Percentiles rank a stretch among this genome's conserved stretches.
Conservation (phyloP, 2,888 invertebrate genomes). For the Tetramorium bicarinatum region DNA sequence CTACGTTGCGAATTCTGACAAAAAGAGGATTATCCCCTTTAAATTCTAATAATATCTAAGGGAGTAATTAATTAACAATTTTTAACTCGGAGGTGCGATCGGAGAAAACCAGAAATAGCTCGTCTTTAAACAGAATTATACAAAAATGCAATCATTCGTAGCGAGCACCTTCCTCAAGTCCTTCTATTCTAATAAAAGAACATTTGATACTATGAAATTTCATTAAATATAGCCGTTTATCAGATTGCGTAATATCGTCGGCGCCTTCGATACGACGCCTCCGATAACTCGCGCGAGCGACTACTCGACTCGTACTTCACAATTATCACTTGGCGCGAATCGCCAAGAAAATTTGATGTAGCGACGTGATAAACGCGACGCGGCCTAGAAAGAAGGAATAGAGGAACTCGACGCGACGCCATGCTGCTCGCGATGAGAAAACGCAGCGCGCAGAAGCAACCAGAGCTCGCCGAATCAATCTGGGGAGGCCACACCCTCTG, state of each 20-base stretch:
- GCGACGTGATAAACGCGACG: constrained; percentile 64
- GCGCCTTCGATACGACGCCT: constrained; percentile 1
- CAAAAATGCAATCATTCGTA: neutral
- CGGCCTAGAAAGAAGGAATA: constrained; percentile 64
- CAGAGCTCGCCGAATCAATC: constrained; percentile 83
- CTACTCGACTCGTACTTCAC: constrained; percentile 55
- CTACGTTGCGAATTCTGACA: no score
- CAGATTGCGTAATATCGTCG: constrained; percentile 27
- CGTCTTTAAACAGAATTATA: no score
- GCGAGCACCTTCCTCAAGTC: neutral
- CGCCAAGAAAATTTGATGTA: constrained; percentile 51
- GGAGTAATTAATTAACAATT: no score
- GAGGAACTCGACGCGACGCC: constrained; percentile 66
- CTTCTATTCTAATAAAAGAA: neutral
- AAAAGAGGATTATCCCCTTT: no score
- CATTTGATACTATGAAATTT: neutral
- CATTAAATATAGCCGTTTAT: constrained; percentile 36
- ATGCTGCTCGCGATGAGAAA: constrained; percentile 77
- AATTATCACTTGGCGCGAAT: constrained; percentile 65
- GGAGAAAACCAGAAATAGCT: neutral
- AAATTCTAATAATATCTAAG: no score
- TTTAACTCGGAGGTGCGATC: neutral
- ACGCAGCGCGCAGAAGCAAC: constrained; percentile 83
- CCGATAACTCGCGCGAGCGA: constrained; percentile 26
- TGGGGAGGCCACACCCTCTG: constrained; percentile 85